Percentiles rank a stretch among this genome's conserved stretches.
Conservation (phyloP, 2,113 vertebrate genomes). For the Cephalopholis sonnerati region DNA sequence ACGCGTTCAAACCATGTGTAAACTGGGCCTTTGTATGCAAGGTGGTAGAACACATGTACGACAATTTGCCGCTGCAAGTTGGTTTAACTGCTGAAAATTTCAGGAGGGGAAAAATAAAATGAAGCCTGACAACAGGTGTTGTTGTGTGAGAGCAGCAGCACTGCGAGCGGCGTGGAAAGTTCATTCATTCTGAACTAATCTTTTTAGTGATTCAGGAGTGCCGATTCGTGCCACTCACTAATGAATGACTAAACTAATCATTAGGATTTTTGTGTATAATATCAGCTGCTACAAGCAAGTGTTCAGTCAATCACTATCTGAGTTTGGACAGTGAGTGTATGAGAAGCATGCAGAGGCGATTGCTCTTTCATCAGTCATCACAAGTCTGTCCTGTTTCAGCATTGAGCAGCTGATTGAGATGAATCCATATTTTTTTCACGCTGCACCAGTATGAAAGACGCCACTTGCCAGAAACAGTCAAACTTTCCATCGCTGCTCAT, state of each 20-base stretch:
- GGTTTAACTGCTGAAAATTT: conserved; percentile 49
- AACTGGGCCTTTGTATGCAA: conserved; percentile 5
- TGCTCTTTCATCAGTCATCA: conserved; percentile 54
- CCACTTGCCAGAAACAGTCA: conserved; percentile 51
- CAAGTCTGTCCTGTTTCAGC: conserved; percentile 31
- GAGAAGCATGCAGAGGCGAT: conserved; percentile 41
- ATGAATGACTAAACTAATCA: conserved; percentile 57
- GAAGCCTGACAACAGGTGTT: conserved; percentile 14
- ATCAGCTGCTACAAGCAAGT: conserved; percentile 31
- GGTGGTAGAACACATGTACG: conserved; percentile 41
- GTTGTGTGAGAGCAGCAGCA: conserved; percentile 27
- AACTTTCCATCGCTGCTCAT: conserved; percentile 54
- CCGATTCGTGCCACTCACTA: conserved; percentile 53
- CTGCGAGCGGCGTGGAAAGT: conserved; percentile 32
- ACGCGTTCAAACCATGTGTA: too few species aligned
- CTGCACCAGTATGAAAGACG: conserved; percentile 32
- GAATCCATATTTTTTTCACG: conserved; percentile 18
- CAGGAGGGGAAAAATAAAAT: conserved; percentile 34
- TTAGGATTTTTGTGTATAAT: conserved; percentile 45
- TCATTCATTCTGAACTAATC: conserved; percentile 61
- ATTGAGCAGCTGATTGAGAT: conserved; percentile 53
- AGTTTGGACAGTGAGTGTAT: conserved; percentile 3
- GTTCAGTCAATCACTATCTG: conserved; percentile 18
- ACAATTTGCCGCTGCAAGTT: conserved; percentile 34
- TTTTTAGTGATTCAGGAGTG: conserved; percentile 61